Conservation (phyloP, 2,113 vertebrate species). For the Aldabrachelys gigantea region DNA sequence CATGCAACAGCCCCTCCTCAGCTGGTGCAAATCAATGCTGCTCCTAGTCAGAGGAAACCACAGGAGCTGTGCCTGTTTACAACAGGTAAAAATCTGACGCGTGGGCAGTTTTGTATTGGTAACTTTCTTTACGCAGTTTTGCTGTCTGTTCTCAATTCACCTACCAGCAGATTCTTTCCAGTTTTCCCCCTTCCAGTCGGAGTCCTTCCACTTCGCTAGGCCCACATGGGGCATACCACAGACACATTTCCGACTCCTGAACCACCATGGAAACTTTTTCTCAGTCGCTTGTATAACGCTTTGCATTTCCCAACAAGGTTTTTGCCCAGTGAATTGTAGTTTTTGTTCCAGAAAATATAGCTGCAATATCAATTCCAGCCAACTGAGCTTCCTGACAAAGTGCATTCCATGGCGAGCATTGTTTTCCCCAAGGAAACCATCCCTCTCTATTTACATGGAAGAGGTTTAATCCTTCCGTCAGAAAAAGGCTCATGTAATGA, state of each 20-base stretch:
- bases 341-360: constrained; percentile 42
- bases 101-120: not conserved
- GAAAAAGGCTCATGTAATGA: not conserved
- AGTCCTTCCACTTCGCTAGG: not conserved
- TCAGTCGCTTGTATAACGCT: not conserved
- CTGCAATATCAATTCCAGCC: constrained; percentile 20
- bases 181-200: not conserved
- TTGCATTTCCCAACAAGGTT: not conserved
- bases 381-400: constrained; percentile 43
- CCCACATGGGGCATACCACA: not conserved
- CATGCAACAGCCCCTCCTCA: not conserved
- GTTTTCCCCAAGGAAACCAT: not conserved
- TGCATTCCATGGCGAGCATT: constrained; percentile 27
- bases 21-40: not conserved
- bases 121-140: rapidly evolving
- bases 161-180: not conserved
- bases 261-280: not conserved
- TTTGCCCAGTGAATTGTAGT: not conserved
- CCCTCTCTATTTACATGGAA: not conserved
- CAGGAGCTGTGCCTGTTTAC: not conserved
- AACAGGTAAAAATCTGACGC: not conserved
- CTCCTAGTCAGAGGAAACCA: not conserved
- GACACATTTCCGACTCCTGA: not conserved
- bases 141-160: not conserved
- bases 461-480: not conserved